Base-by-base conservation (phyloP, 2,888 invertebrate species). In the Coenonympha arcania region DNA sequence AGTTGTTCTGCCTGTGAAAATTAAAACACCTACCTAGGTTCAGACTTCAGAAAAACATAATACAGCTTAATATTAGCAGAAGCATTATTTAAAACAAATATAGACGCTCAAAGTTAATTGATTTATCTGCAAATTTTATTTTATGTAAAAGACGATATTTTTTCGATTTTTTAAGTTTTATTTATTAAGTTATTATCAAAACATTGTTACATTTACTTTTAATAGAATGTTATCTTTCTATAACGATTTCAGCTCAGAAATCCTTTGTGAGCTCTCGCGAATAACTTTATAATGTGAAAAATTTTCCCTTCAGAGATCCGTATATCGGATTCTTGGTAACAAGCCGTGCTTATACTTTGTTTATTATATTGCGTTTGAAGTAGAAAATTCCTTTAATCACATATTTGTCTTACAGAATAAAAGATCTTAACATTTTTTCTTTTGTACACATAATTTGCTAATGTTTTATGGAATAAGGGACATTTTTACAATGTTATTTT, bases 251-350 rank as follows among this genome's bases (percentile, higher is more conserved):
- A 20, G 20, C 33, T 43, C 22, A 20, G 20, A 31, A 43, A 43
- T 43, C 20, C 43, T 43, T 43, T 33, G 43, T 43, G 31, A 31
- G 43, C 43, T 43, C 22, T 15, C 15, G 30, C 30, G 30, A n/a
- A 43, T 43, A 43, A 43, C 43, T 43, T 43, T 31, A 43, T 43
- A 22, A 43, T 31, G 43, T 33, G 33, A 43, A 43, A 43, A 31
- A 22, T 43, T 41, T 41, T 16, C 20, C 9, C 31, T 5, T 15
- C 20, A 22, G 16, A 31, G 43, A n/a, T n/a, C n/a, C 31, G 31
- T 41, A 19, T 30, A 30, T 31, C 43, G 30, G 22, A 43, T 31
- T 31, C 43, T 31, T 43, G 20, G 31, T 4, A 43, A 4, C 9
- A 3, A 43, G 31, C 20, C 6, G 5, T 22, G 43, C 33, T 43